Percentiles rank a stretch among this genome's conserved stretches.
phyloP scores from a whole-genome alignment of 2,113 vertebrate species.

The Tragelaphus buxtoni region DNA sequence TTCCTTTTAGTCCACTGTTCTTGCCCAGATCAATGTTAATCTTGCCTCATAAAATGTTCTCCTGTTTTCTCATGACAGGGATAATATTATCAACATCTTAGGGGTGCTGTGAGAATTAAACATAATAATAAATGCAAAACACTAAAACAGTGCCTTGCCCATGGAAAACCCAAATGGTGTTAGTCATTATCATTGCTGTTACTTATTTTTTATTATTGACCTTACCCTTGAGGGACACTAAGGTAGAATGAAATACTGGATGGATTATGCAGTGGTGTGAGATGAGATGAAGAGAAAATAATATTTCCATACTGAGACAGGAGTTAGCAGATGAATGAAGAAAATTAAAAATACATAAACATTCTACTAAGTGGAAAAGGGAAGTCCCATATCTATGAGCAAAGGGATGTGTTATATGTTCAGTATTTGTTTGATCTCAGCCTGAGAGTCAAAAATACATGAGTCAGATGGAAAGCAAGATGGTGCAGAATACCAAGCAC shows the following conservation, averaged over 20 bases:
- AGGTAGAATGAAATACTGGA: not conserved
- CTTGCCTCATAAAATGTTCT: not conserved
- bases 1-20: not conserved
- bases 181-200: not conserved
- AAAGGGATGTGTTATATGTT: not conserved
- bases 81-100: not conserved
- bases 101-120: not conserved
- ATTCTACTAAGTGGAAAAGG: not conserved
- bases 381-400: not conserved
- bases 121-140: not conserved
- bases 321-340: not conserved
- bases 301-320: not conserved
- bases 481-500: not conserved
- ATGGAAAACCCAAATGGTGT: not conserved
- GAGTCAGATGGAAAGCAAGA: not conserved
- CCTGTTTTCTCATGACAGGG: not conserved
- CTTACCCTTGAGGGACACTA: not conserved
- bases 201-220: not conserved
- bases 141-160: not conserved
- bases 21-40: not conserved
- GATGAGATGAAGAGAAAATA: not conserved
- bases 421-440: not conserved
- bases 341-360: not conserved
- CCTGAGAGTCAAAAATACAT: not conserved
- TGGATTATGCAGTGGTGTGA: not conserved